These are phyloP conservation scores for Serrognathus titanus DNA, from an alignment of 2,888 invertebrate genomes.

Conservation along the genomic window DNA sequence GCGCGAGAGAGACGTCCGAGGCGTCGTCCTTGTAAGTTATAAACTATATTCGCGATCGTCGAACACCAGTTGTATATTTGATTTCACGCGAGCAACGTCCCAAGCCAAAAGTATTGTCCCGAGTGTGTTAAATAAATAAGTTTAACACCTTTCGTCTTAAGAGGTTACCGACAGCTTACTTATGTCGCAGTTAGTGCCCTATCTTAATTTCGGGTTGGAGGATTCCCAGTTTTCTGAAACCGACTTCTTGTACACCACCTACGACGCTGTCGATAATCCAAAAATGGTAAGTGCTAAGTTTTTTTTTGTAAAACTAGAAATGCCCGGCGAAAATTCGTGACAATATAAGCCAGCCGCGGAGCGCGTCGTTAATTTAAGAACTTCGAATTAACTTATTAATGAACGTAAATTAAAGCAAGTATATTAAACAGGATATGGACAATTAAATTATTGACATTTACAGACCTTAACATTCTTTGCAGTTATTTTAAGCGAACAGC, in stretches of 20 bases:
- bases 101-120: neutral
- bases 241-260: slow-evolving; percentile 18
- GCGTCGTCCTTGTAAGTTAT: slow-evolving; percentile 18
- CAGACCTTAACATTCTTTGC: slow-evolving; percentile 3
- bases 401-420: slow-evolving; percentile 1
- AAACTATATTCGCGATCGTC: slow-evolving; percentile 18
- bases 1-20: slow-evolving; percentile 6
- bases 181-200: slow-evolving; percentile 29
- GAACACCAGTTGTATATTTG: slow-evolving; percentile 16
- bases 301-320: neutral
- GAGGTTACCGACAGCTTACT: slow-evolving; percentile 6
- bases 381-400: neutral
- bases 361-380: neutral
- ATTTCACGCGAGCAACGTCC: slow-evolving; percentile 2
- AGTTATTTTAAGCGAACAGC: neutral
- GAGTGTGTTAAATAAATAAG: neutral
- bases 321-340: neutral
- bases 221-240: slow-evolving; percentile 18
- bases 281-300: slow-evolving; percentile 23
- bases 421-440: slow-evolving; percentile 14
- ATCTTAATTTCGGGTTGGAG: slow-evolving; percentile 26
- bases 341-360: too few relatives aligned
- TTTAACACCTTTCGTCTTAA: too few relatives aligned
- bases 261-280: slow-evolving; percentile 16
- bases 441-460: slow-evolving; percentile 17